phyloP scores from a whole-genome alignment of 2,113 vertebrate genomes.

The Lontra canadensis region DNA sequence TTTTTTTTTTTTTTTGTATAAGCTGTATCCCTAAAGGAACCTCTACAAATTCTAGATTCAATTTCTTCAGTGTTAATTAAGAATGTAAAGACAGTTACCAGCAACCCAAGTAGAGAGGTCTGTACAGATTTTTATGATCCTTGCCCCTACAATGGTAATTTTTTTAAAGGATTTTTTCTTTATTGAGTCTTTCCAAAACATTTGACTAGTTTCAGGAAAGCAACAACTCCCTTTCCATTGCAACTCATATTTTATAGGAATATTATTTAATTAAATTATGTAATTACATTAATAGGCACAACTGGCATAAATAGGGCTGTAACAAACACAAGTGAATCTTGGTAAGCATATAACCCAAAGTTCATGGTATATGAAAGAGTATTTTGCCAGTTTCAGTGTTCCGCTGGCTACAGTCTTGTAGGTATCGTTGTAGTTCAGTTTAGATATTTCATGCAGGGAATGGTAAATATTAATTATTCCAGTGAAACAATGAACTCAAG shows the following conservation, averaged over 20 bases:
- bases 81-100: neutral
- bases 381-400: neutral
- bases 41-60: slow-evolving; percentile 7
- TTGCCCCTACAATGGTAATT: neutral
- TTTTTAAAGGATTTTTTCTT: neutral
- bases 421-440: neutral
- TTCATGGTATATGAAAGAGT: neutral
- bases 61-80: neutral
- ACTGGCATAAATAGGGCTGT: neutral
- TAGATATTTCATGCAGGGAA: neutral
- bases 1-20: neutral
- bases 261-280: slow-evolving; percentile 43
- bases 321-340: neutral
- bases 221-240: neutral
- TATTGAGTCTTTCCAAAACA: neutral
- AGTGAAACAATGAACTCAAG: neutral
- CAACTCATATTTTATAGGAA: slow-evolving; percentile 45
- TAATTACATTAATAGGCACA: neutral
- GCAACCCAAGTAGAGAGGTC: neutral
- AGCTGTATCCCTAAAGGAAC: neutral
- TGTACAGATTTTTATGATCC: neutral
- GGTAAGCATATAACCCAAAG: neutral
- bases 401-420: accelerated
- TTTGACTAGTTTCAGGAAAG: neutral
- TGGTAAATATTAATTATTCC: neutral